Evolutionary conservation across 2,113 vertebrate genomes (phyloP).

Genomic region (Channa argus): DNA sequence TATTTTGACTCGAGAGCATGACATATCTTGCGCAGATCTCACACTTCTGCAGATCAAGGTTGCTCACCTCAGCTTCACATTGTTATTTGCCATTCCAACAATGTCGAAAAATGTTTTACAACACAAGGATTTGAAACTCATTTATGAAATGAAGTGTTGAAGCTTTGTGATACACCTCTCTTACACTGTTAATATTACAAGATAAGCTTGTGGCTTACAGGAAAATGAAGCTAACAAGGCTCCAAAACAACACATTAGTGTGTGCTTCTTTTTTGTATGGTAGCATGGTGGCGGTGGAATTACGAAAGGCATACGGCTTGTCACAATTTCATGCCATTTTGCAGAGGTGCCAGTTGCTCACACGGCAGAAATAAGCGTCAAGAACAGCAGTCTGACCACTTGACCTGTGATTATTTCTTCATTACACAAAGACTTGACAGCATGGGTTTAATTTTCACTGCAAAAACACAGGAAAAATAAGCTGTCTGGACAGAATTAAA

Average conservation of each 20-base stretch:
- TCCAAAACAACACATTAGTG: conserved; percentile 46
- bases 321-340: conserved; percentile 18
- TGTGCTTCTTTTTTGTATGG: conserved; percentile 11
- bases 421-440: conserved; percentile 41
- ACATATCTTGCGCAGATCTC: conserved; percentile 16
- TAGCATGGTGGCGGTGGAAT: conserved; percentile 43
- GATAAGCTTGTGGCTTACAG: conserved; percentile 33
- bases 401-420: conserved; percentile 36
- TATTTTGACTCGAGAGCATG: conserved; percentile 30
- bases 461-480: neutral
- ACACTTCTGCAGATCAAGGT: conserved; percentile 22
- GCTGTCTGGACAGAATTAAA: neutral
- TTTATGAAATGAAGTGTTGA: conserved; percentile 33
- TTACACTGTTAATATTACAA: conserved; percentile 36
- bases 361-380: conserved; percentile 4
- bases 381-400: conserved; percentile 16
- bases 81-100: conserved; percentile 21
- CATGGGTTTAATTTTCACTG: conserved; percentile 39
- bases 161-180: conserved; percentile 31
- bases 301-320: conserved; percentile 19
- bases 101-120: conserved; percentile 4
- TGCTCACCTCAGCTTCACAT: conserved; percentile 24
- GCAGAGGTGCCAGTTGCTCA: conserved; percentile 13
- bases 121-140: conserved; percentile 11
- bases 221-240: conserved; percentile 30